Conservation (phyloP, 2,888 invertebrate species). For the Aradus depressus region DNA sequence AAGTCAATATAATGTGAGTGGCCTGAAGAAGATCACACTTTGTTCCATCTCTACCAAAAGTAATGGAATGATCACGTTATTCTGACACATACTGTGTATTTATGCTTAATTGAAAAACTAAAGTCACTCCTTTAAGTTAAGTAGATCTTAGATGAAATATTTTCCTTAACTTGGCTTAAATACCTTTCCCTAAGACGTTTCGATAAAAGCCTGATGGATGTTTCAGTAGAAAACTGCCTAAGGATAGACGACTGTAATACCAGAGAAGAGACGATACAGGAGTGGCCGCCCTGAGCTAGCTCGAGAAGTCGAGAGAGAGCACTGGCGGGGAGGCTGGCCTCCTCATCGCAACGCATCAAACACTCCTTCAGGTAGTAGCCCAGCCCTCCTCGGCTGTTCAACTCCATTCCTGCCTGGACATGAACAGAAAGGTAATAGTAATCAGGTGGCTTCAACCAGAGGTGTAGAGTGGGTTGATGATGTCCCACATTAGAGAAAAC, state of each 20-base stretch:
- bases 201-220: conserved; percentile 26
- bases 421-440: neutral
- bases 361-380: conserved; percentile 29
- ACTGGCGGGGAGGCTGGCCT: conserved; percentile 39
- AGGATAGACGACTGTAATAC: conserved; percentile 28
- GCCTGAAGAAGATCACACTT: no score
- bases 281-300: conserved; percentile 13
- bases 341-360: conserved; percentile 39
- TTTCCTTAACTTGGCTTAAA: neutral
- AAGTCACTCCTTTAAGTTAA: neutral
- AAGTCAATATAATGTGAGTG: no score
- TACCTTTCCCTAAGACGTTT: conserved; percentile 26
- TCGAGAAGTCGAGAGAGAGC: conserved; percentile 39
- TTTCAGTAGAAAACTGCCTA: conserved; percentile 28
- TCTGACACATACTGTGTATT: neutral
- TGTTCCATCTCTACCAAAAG: neutral
- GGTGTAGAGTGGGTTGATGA: no score
- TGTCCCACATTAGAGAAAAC: neutral
- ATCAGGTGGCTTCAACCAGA: neutral
- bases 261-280: conserved; percentile 25
- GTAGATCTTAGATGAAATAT: neutral
- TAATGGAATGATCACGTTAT: neutral
- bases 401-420: conserved; percentile 23
- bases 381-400: conserved; percentile 29
- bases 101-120: neutral